Evolutionary conservation across 2,113 vertebrate genomes (phyloP).

Genomic region (Tyrannus savana): DNA sequence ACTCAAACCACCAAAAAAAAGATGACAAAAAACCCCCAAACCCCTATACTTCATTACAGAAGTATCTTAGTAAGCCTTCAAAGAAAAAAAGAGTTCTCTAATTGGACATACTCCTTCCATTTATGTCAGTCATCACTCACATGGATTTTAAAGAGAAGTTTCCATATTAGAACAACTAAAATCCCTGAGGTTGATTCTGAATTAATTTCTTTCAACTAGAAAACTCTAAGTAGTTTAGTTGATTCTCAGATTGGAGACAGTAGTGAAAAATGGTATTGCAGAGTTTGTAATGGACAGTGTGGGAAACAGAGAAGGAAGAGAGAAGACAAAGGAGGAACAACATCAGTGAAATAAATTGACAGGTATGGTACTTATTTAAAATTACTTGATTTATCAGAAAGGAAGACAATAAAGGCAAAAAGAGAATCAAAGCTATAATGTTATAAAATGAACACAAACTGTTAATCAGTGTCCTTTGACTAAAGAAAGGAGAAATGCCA

Average conservation of each 20-base stretch:
- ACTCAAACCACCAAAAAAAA: neutral
- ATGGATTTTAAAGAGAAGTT: neutral
- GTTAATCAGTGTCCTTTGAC: neutral
- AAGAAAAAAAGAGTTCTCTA: neutral
- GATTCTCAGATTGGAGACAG: neutral
- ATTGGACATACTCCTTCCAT: neutral
- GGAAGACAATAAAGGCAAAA: neutral
- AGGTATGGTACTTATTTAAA: neutral
- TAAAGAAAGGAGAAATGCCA: neutral
- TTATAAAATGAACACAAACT: neutral
- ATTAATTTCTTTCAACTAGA: neutral
- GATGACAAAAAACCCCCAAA: fast-evolving
- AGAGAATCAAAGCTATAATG: neutral
- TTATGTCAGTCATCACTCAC: neutral
- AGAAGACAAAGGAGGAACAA: neutral
- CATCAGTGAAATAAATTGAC: neutral
- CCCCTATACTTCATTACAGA: neutral
- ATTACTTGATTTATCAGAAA: neutral
- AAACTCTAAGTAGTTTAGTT: neutral
- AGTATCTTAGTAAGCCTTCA: neutral
- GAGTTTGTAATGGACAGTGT: neutral
- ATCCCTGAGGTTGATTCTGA: neutral
- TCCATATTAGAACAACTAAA: neutral
- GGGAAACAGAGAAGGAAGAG: neutral
- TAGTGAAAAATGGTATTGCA: neutral